These are phyloP conservation scores for Melanogrammus aeglefinus DNA, from an alignment of 2,797 vertebrate species.

Conservation along the genomic window DNA sequence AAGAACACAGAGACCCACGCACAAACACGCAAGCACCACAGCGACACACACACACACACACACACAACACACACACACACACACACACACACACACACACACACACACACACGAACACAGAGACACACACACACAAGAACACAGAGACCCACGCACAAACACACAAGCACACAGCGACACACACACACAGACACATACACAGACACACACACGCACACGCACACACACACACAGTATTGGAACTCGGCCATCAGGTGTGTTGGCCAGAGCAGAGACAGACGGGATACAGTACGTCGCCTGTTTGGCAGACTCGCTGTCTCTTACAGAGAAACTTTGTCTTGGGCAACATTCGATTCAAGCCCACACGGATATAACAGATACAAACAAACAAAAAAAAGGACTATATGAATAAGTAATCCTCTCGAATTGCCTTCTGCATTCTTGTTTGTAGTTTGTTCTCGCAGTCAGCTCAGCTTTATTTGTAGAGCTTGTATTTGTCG, in stretches of 20 bases:
- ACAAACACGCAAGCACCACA: background rate
- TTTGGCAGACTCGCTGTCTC: no score
- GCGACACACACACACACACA: constrained; percentile 7
- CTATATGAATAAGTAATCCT: background rate
- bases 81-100: background rate
- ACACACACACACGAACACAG: no score
- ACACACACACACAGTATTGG: background rate
- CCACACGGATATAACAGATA: background rate
- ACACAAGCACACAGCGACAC: no score
- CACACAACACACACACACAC: background rate
- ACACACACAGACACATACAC: constrained; percentile 10
- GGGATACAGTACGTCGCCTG: no score
- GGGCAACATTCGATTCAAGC: background rate
- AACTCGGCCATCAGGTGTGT: no score
- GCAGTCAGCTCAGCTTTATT: no score
- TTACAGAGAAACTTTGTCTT: no score
- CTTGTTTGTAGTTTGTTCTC: no score
- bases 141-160: background rate
- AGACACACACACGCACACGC: background rate
- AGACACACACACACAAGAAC: constrained; percentile 6
- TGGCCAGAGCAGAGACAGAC: no score
- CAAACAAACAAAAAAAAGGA: background rate
- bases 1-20: background rate
- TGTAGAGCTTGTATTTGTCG: background rate
- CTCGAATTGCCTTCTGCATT: background rate